A percentile compares a stretch with the other conserved stretches of the same genome.
Conservation (phyloP, 1,140 invertebrate species). For the Lordiphosa mommai region DNA sequence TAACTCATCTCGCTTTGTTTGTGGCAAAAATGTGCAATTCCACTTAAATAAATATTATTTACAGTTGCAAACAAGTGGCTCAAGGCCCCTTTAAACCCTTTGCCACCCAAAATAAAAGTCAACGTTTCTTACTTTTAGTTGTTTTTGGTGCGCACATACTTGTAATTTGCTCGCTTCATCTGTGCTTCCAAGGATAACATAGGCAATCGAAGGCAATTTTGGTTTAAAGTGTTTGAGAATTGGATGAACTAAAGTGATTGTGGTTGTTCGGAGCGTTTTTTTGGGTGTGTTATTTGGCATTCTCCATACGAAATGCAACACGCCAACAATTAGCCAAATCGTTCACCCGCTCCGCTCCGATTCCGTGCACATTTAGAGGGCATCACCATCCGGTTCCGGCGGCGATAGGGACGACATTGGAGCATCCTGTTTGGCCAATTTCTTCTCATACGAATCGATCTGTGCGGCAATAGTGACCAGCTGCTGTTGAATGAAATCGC, state of each 20-base stretch:
- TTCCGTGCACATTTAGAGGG: slow-evolving; percentile 6
- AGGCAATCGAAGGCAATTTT: slow-evolving; percentile 11
- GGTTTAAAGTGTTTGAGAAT: not conserved
- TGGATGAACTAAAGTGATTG: too few species aligned
- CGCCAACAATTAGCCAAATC: slow-evolving; percentile 20
- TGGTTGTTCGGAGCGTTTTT: too few species aligned
- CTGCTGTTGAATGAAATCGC: slow-evolving; percentile 27
- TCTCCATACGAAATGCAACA: slow-evolving; percentile 23
- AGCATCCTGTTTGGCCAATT: not conserved
- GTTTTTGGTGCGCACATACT: slow-evolving; percentile 9
- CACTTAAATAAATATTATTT: slow-evolving; percentile 40
- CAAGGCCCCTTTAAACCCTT: slow-evolving; percentile 8
- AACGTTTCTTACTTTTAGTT: not conserved
- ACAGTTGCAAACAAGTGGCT: slow-evolving; percentile 10
- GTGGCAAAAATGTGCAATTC: slow-evolving; percentile 6
- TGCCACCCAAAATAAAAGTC: not conserved
- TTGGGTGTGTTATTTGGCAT: too few species aligned
- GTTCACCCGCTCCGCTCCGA: not conserved
- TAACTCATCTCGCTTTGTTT: not conserved
- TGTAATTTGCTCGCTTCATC: slow-evolving; percentile 32
- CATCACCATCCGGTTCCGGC: slow-evolving; percentile 24
- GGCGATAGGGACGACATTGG: not conserved
- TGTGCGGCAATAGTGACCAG: slow-evolving; percentile 16
- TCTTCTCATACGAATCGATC: slow-evolving; percentile 16
- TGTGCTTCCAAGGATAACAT: slow-evolving; percentile 18